A percentile compares a stretch with the other conserved stretches of the same genome.
Conservation (phyloP, 2,113 vertebrate genomes). For the Phalacrocorax brasilianus region DNA sequence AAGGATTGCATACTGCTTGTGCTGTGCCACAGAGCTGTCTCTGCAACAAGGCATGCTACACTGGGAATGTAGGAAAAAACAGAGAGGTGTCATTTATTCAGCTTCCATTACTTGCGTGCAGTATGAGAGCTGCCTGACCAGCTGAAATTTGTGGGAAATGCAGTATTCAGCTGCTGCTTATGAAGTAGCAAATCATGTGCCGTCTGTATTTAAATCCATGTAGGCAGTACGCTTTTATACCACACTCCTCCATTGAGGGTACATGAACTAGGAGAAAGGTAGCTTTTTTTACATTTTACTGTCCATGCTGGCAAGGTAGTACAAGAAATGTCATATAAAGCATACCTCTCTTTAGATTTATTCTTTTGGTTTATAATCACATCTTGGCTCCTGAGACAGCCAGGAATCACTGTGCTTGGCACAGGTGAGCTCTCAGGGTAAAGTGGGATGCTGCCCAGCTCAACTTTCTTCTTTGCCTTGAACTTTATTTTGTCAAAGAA, state of each 20-base stretch:
- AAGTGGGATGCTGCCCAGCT: background rate
- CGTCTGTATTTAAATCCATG: background rate
- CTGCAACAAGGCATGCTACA: rapidly evolving
- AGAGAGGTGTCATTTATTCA: background rate
- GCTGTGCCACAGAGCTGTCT: background rate
- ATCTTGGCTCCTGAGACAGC: background rate
- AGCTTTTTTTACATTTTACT: background rate
- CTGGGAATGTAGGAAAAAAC: background rate
- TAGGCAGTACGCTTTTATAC: background rate
- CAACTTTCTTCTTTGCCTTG: background rate
- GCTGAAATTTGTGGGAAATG: background rate
- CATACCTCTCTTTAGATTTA: background rate
- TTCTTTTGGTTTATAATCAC: background rate
- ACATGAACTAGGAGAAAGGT: background rate
- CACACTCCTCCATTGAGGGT: background rate
- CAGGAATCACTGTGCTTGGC: background rate
- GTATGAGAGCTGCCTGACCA: background rate
- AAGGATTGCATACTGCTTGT: background rate
- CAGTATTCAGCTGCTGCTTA: background rate
- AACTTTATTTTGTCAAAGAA: background rate
- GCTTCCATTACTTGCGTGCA: background rate
- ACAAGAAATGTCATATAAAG: background rate
- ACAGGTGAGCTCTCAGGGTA: background rate
- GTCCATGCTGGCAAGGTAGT: rapidly evolving
- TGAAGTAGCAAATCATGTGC: background rate